phyloP scores from a whole-genome alignment of 2,797 vertebrate genomes.

The Stomatorhinus walkeri region DNA sequence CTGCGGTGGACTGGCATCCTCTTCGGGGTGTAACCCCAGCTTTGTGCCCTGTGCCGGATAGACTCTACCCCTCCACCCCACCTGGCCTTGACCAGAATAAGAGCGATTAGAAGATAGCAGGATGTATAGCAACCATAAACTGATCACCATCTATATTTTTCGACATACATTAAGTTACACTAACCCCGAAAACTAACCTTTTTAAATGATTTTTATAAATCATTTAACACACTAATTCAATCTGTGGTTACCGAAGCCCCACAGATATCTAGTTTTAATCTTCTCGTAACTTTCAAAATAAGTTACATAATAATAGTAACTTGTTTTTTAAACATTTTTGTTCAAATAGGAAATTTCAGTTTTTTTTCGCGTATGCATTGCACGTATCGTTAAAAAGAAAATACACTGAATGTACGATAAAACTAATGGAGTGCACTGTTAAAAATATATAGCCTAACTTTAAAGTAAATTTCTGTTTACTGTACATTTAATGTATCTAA shows the following conservation, averaged over 20 bases:
- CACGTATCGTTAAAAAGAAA: constrained; percentile 2
- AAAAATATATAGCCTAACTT: neutral
- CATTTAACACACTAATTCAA: too few relatives aligned
- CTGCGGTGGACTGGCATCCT: neutral
- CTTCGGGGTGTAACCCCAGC: neutral
- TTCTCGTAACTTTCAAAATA: neutral
- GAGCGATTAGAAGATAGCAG: neutral
- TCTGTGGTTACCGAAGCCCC: neutral
- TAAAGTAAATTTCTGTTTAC: neutral
- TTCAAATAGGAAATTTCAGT: neutral
- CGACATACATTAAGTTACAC: neutral
- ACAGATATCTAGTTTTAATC: neutral
- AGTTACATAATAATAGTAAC: neutral
- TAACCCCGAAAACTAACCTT: neutral
- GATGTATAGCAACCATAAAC: neutral
- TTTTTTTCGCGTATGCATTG: neutral
- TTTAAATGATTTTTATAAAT: neutral
- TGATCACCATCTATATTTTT: neutral
- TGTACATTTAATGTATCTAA: neutral
- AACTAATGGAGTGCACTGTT: neutral
- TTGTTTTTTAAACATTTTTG: neutral
- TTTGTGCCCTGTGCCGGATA: neutral
- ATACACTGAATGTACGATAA: neutral
- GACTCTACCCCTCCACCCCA: neutral
- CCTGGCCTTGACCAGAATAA: neutral